Conservation (phyloP, 2,113 vertebrate genomes). For the Trichechus manatus region DNA sequence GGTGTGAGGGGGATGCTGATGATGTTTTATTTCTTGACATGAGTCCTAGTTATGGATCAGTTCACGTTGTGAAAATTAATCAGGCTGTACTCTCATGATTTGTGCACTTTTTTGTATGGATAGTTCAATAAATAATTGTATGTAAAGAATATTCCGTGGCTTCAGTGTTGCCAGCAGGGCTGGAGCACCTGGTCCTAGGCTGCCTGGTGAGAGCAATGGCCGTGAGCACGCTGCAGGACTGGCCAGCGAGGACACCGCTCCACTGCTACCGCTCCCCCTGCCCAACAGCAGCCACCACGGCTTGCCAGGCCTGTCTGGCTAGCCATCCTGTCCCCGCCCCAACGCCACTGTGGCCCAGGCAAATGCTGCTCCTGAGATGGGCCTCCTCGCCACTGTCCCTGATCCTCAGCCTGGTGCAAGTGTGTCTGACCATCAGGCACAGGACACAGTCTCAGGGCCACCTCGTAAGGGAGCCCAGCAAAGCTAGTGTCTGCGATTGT, state of each 20-base stretch:
- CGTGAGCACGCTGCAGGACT: neutral
- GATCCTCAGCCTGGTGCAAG: neutral
- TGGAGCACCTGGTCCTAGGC: neutral
- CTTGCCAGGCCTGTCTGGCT: neutral
- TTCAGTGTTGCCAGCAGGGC: neutral
- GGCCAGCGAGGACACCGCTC: accelerated
- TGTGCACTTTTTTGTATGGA: too few species aligned
- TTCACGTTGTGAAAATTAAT: neutral
- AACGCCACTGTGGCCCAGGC: neutral
- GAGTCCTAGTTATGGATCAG: neutral
- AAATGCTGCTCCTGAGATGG: neutral
- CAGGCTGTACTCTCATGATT: neutral
- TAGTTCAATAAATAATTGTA: neutral
- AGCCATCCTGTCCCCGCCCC: neutral
- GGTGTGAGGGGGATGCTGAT: neutral
- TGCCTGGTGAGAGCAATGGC: neutral
- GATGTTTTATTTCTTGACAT: neutral
- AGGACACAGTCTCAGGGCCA: neutral
- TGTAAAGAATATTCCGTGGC: neutral
- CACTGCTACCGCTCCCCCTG: accelerated
- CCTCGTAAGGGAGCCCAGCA: too few species aligned
- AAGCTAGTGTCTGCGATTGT: neutral
- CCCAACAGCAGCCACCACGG: neutral
- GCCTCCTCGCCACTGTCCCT: accelerated
- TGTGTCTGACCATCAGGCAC: accelerated